A percentile compares a stretch with the other conserved stretches of the same genome.
Conservation (phyloP, 2,888 invertebrate genomes). For the Drosophila phalerata region DNA sequence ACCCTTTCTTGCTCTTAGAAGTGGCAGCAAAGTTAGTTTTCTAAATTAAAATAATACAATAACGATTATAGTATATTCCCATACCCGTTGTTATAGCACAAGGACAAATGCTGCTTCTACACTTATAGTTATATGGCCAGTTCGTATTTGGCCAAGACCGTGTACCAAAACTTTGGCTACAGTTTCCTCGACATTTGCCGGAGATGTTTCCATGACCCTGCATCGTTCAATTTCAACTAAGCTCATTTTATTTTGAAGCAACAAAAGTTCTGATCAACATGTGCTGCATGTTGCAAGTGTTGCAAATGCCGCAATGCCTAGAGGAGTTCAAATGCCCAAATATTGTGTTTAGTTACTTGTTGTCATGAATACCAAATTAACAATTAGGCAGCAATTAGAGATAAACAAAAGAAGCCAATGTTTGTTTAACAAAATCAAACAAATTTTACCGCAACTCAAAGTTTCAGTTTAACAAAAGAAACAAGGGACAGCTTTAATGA, state of each 20-base stretch:
- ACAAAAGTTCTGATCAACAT: conserved; percentile 20
- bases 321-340: neutral
- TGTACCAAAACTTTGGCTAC: conserved; percentile 23
- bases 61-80: conserved; percentile 66
- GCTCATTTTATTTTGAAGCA: conserved; percentile 19
- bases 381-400: conserved; percentile 46
- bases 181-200: conserved; percentile 24
- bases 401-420: conserved; percentile 22
- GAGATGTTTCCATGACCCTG: conserved; percentile 10
- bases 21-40: conserved; percentile 62
- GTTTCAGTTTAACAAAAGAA: neutral
- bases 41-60: conserved; percentile 80
- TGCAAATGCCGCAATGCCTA: conserved; percentile 1
- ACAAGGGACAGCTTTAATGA: conserved; percentile 21
- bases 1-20: conserved; percentile 25
- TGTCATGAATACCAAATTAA: conserved; percentile 25
- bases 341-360: conserved; percentile 14
- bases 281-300: conserved; percentile 9
- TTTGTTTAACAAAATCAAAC: conserved; percentile 15
- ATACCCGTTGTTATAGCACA: conserved; percentile 23
- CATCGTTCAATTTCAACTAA: conserved; percentile 2
- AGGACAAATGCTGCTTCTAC: neutral
- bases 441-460: neutral
- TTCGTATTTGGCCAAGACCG: conserved; percentile 7
- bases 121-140: conserved; percentile 1